These are phyloP conservation scores for Meghimatium bilineatum DNA, from an alignment of 2,888 invertebrate genomes.

Conservation along the genomic window DNA sequence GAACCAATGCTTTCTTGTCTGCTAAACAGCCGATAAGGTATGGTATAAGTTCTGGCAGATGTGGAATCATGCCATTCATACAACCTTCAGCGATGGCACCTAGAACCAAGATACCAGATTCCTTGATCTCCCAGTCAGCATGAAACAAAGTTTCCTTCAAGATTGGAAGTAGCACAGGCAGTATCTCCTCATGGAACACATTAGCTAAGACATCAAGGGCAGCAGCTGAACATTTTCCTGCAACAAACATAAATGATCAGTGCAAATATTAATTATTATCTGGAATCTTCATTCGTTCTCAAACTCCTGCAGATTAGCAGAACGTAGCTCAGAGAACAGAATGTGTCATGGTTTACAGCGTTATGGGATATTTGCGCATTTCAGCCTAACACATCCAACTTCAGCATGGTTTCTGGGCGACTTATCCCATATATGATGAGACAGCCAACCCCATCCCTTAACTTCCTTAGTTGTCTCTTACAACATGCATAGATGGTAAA, in stretches of 20 bases:
- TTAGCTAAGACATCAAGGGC: constrained; percentile 97
- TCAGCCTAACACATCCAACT: no score
- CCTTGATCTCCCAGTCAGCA: constrained; percentile 96
- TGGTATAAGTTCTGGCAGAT: constrained; percentile 96
- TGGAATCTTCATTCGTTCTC: no score
- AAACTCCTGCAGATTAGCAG: no score
- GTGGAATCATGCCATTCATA: constrained; percentile 97
- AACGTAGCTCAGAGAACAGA: no score
- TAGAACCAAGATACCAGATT: constrained; percentile 92
- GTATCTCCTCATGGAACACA: constrained; percentile 95
- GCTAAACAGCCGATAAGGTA: constrained; percentile 94
- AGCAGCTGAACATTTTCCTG: constrained; percentile 97
- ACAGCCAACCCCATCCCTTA: no score
- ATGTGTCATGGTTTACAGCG: no score
- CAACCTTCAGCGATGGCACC: constrained; percentile 93
- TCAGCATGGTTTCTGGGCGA: no score
- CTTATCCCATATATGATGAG: no score
- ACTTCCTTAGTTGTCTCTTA: no score
- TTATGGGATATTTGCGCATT: no score
- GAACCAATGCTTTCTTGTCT: constrained; percentile 96
- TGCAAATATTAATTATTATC: no score
- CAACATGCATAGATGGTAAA: no score
- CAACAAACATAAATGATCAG: background rate
- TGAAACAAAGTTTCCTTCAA: constrained; percentile 98
- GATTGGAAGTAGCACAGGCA: constrained; percentile 95